Percentiles rank a stretch among this genome's conserved stretches.
phyloP scores from a whole-genome alignment of 2,797 vertebrate species.

The Dromococcyx pavoninus region DNA sequence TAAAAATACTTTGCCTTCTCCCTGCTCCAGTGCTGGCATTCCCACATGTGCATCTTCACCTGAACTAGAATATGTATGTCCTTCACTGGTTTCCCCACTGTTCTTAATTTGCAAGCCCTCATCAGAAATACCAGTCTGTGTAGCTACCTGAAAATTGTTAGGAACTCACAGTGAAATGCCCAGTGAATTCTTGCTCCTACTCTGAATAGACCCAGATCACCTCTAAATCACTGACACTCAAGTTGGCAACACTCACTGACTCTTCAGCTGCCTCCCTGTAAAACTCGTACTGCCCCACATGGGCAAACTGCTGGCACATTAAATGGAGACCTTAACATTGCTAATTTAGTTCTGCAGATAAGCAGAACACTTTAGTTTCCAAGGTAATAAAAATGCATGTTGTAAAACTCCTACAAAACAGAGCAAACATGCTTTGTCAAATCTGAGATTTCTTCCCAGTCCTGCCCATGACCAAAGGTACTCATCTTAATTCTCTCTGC shows the following conservation, averaged over 20 bases:
- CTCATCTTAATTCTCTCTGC: neutral
- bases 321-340: neutral
- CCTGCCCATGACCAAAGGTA: neutral
- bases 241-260: neutral
- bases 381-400: neutral
- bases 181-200: neutral
- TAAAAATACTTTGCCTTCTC: neutral
- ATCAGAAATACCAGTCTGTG: neutral
- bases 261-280: neutral
- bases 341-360: neutral
- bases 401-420: neutral
- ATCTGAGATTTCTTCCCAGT: neutral
- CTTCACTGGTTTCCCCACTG: neutral
- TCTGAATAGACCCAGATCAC: neutral
- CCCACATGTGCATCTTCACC: neutral
- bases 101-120: neutral
- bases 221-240: neutral
- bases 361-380: neutral
- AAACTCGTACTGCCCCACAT: neutral
- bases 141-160: neutral
- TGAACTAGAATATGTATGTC: neutral
- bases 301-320: neutral
- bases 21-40: neutral
- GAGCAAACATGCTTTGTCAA: neutral
- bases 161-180: neutral